phyloP scores from a whole-genome alignment of 2,888 invertebrate genomes.

The Rhagonycha lutea region DNA sequence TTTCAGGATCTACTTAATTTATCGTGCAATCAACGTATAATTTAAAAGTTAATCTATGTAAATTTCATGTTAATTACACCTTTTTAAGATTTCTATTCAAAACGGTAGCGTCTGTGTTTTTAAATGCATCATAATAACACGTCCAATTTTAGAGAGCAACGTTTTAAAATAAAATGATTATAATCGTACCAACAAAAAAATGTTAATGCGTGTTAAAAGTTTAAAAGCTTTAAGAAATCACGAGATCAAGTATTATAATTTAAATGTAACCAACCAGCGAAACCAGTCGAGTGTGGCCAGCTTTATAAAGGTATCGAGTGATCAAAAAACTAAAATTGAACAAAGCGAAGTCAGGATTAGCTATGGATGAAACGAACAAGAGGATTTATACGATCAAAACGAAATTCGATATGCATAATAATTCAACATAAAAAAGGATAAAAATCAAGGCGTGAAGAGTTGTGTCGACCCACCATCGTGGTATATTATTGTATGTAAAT shows the following conservation, averaged over 20 bases:
- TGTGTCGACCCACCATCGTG: constrained; percentile 9
- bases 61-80: background rate
- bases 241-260: background rate
- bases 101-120: background rate
- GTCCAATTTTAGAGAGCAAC: background rate
- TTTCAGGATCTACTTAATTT: background rate
- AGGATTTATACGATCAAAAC: constrained; percentile 11
- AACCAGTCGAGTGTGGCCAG: constrained; percentile 4
- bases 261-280: background rate
- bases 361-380: constrained; percentile 10
- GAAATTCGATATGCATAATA: constrained; percentile 17
- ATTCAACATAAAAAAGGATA: constrained; percentile 13
- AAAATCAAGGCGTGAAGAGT: constrained; percentile 10
- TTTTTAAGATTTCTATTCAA: background rate
- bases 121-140: background rate
- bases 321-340: constrained; percentile 10
- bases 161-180: background rate
- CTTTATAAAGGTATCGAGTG: constrained; percentile 5
- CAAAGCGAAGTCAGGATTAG: constrained; percentile 9
- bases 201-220: background rate
- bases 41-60: background rate
- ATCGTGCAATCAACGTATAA: background rate
- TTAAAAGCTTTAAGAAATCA: background rate
- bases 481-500: constrained; percentile 28
- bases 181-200: background rate